Base-by-base conservation (phyloP, 2,797 vertebrate species). In the Ispidina picta region DNA sequence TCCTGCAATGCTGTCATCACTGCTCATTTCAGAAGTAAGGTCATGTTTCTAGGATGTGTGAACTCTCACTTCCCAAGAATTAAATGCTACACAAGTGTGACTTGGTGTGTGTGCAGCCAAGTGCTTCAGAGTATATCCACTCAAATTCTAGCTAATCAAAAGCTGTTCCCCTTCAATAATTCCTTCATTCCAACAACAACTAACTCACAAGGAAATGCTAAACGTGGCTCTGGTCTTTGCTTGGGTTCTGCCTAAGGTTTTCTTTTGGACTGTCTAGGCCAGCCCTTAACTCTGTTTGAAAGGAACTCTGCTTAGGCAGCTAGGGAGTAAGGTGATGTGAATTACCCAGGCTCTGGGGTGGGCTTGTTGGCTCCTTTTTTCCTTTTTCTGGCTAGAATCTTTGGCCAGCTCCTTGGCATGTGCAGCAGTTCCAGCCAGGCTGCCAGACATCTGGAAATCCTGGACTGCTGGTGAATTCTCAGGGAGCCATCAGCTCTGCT, bases 391-490 rank as follows among this genome's bases (percentile, higher is more conserved):
- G 82, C 13, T 5, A 52, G 59, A 56, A 65, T 5, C 87, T 59
- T 44, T 91, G 87, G 85, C 51, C 55, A 33, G 48, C 80, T 54
- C 44, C 75, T 88, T 81, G 85, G 66, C 79, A 49, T 1, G 1
- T 58, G 65, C 73, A 14, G 4, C 7, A 6, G 82, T 37, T 48
- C 54, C 59, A 86, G 44, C 73, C 70, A 52, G 84, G 80, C 92
- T 93, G 90, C 89, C 93, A 96, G 92, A 93, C 93, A 94, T 82
- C 91, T 93, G 94, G 86, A 33, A 73, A 63, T 91, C 12, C 83
- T 91, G 91, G 83, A 51, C 48, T 31, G 63, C 8, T 60, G 35
- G 71, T 20, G 46, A 18, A 26, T 70, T 66, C 74, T 74, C 71
- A 21, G 12, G 3, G 7, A 1, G 54, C 11, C 69, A 17, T 60